Evolutionary conservation across 2,797 vertebrate species (phyloP).

Genomic region (Lepidocolaptes lacrymiger): DNA sequence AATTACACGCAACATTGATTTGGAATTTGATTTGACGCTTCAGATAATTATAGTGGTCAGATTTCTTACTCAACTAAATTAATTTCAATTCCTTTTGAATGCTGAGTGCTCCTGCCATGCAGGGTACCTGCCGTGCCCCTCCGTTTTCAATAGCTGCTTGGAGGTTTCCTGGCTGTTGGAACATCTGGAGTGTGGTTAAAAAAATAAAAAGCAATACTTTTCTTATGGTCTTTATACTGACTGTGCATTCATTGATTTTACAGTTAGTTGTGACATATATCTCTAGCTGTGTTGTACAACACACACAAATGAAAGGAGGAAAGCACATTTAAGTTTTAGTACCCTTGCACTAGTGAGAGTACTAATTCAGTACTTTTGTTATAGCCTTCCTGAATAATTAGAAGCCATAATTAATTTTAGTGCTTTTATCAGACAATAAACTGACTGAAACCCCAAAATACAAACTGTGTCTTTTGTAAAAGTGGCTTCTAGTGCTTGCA

Average conservation of each 20-base stretch:
- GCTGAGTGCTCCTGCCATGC: constrained; percentile 83
- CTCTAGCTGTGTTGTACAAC: not conserved
- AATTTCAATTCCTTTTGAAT: constrained; percentile 81
- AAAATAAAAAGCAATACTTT: not conserved
- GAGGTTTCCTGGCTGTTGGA: constrained; percentile 77
- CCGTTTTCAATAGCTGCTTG: constrained; percentile 81
- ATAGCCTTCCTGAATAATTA: not conserved
- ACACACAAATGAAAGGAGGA: not conserved
- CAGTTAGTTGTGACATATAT: not conserved
- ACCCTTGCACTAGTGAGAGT: not conserved
- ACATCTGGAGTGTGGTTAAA: constrained; percentile 71
- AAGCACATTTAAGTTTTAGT: not conserved
- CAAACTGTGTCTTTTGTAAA: constrained; percentile 82
- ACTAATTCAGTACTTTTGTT: not conserved
- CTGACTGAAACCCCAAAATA: not conserved
- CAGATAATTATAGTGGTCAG: not conserved
- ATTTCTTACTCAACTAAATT: not conserved
- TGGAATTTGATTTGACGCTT: not conserved
- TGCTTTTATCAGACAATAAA: not conserved
- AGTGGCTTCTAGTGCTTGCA: constrained; percentile 83
- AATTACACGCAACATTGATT: not conserved
- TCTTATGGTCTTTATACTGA: not conserved
- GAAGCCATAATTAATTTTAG: not conserved
- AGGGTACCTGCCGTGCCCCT: constrained; percentile 84
- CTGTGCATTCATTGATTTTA: constrained; percentile 19